phyloP scores from a whole-genome alignment of 2,797 vertebrate species.

The Borostomias antarcticus region DNA sequence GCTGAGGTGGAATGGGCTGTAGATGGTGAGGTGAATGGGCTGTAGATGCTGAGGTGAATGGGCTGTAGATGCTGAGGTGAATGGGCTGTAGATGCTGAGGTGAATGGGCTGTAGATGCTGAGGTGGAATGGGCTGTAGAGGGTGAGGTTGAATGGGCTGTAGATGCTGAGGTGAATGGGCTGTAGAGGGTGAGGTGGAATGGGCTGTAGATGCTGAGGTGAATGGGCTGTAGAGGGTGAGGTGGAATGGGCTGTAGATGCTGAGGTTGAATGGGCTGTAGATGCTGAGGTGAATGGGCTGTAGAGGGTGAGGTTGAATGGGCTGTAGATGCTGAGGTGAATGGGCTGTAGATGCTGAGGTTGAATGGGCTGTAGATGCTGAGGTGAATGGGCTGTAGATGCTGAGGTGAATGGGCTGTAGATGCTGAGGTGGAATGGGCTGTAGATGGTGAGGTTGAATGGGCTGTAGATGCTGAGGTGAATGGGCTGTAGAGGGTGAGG shows the following conservation, averaged over 20 bases:
- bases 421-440: background rate
- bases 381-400: constrained; percentile 16
- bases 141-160: constrained; percentile 29
- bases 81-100: no score
- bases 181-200: background rate
- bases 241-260: no score
- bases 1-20: background rate
- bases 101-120: no score
- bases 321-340: constrained; percentile 26
- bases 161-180: no score
- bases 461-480: no score
- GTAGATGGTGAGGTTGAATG: constrained; percentile 27
- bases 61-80: constrained; percentile 26
- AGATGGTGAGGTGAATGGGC: constrained; percentile 31
- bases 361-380: constrained; percentile 20
- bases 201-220: constrained; percentile 25
- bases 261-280: background rate
- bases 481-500: background rate
- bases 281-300: constrained; percentile 33
- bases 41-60: background rate
- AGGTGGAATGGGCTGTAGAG: constrained; percentile 4
- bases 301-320: background rate
- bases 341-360: background rate
- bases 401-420: no score
- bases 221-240: no score